phyloP scores from a whole-genome alignment of 2,888 invertebrate genomes.

The Barypeithes pellucidus region DNA sequence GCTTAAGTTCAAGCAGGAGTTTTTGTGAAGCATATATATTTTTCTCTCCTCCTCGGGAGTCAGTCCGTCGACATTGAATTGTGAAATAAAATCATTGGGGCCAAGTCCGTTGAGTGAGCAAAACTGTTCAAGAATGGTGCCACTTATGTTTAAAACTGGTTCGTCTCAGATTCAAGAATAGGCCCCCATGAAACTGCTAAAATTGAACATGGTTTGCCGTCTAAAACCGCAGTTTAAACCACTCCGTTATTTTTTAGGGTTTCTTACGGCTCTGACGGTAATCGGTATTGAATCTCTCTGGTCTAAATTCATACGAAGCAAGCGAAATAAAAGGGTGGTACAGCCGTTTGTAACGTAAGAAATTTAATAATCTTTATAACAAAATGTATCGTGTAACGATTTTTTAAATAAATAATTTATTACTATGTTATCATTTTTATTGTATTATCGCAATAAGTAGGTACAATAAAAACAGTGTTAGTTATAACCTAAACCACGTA shows the following conservation, averaged over 20 bases:
- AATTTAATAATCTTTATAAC: not conserved
- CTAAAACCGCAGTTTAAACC: no score
- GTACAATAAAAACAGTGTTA: not conserved
- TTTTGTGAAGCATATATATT: no score
- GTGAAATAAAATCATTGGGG: no score
- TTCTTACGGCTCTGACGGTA: slow-evolving; percentile 69
- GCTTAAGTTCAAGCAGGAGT: no score
- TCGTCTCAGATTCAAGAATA: no score
- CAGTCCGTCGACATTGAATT: no score
- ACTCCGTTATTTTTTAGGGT: slow-evolving; percentile 69
- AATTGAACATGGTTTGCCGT: no score
- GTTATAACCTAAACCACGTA: not conserved
- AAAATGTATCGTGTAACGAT: not conserved
- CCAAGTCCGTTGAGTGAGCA: no score
- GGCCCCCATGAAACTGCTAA: no score
- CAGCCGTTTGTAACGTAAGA: slow-evolving; percentile 72
- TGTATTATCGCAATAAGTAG: slow-evolving; percentile 3
- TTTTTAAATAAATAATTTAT: slow-evolving; percentile 8
- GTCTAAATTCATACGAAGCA: slow-evolving; percentile 66
- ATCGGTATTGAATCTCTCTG: slow-evolving; percentile 72
- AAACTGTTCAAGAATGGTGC: no score
- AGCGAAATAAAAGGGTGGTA: slow-evolving; percentile 70
- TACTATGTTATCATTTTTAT: not conserved
- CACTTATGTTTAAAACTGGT: no score
- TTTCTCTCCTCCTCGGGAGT: no score